Base-by-base conservation (phyloP, 2,113 vertebrate species). In the Hippocampus comes region DNA sequence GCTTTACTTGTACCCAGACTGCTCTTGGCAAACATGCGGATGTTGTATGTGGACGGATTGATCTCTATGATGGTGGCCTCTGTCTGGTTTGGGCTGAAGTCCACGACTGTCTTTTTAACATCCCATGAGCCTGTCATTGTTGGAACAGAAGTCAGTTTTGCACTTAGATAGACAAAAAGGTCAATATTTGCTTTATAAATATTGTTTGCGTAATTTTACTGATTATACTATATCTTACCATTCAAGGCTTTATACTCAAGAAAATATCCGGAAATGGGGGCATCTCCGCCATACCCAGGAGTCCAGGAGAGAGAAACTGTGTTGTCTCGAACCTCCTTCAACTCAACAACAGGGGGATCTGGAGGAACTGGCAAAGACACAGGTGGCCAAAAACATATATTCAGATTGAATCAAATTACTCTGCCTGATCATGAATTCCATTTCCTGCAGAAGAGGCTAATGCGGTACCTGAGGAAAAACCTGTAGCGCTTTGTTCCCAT, bases 11-110 rank as follows among this genome's bases (percentile, higher is more conserved):
- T 80, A 49, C 77, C 81, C 73, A 57, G 5, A 30, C 66, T 74
- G 78, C 70, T 90, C 72, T 51, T 76, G 25, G 89, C 88, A 71
- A 91, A 90, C 86, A 91, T 87, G 55, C 89, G 87, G 43, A 91
- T 68, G 72, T 85, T 84, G 82, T 90, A 91, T 2, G 82, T 87
- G 2, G 80, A 84, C 14, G 84, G 86, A 56, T 77, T 82, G 5
- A 82, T 84, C 73, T 91, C 89, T 14, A 91, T 82, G 17, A 91
- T 73, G 4, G 87, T 90, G 68, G 82, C 78, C n/a, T 87, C 81
- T 17, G 74, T 88, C 80, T 82, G 70, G 53, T 77, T 70, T 1
- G 86, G 60, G 18, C 81, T 63, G 25, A 86, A 88, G 76, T 85
- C 83, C 14, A 88, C 75, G 21, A 84, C 59, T 4, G 42, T 80